Base-by-base conservation (phyloP, 2,113 vertebrate genomes). In the Solenodon paradoxus region DNA sequence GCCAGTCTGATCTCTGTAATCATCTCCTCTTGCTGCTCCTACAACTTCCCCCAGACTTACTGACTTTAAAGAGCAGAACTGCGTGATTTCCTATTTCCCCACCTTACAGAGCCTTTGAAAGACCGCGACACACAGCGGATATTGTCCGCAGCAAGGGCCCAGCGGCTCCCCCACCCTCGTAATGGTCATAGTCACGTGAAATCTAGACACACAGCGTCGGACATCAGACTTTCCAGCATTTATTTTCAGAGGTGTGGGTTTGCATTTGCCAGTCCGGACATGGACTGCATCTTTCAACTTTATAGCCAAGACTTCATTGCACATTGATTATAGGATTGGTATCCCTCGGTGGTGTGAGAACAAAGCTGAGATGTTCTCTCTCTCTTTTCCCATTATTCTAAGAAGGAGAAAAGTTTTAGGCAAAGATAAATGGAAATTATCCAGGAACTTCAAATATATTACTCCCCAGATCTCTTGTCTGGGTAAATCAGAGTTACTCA, bases 371-470 rank as follows among this genome's bases (percentile, higher is more conserved):
- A 13, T 83, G 82, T 84, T 72, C 0, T 95, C 3, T 63, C 68
- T 88, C 61, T 88, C 22, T 72, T n/a, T 13, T 59, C 10, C 61
- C 63, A 61, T 68, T 80, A 95, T 64, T 84, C 57, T 55, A 74
- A 96, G 92, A 95, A 91, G 92, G 35, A 80, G 47, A 96, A 94
- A 92, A 96, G 19, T 95, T 96, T 95, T 74, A 94, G 92, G 81
- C 53, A 78, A 90, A 95, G 87, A 95, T 69, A 87, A 88, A 90
- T 88, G 61, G 71, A 93, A 97, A 96, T 94, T 84, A 94, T 95
- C 72, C 83, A 88, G 40, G 78, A 85, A 92, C 55, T 95, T 93
- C 42, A 95, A 90, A 88, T 97, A 55, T 95, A 97, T 81, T 81
- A 69, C 92, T 55, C 88, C 61, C 93, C 57, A 72, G 84, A 92